phyloP scores from a whole-genome alignment of 2,888 invertebrate genomes.

The Bembecia ichneumoniformis region DNA sequence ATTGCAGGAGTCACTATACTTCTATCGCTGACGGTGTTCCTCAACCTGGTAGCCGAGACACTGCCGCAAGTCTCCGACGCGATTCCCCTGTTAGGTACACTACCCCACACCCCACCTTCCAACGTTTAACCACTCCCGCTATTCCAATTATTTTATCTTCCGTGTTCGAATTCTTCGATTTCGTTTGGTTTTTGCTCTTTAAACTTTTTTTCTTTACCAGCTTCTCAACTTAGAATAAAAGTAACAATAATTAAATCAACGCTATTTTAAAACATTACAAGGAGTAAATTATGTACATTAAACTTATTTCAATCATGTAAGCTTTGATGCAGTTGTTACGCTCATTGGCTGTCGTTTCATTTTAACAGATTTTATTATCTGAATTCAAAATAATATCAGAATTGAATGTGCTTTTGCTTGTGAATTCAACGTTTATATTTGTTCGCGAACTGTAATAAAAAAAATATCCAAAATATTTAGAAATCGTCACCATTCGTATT shows the following conservation, averaged over 20 bases:
- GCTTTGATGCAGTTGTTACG: constrained; percentile 24
- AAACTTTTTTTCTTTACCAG: constrained; percentile 21
- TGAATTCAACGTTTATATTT: neutral
- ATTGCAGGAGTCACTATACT: constrained; percentile 99
- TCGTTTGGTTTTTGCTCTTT: constrained; percentile 4
- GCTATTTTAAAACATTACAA: constrained; percentile 68
- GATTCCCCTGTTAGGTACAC: constrained; percentile 99
- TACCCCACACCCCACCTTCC: constrained; percentile 49
- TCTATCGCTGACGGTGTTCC: constrained; percentile 99
- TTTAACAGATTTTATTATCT: neutral
- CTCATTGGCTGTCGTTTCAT: constrained; percentile 18
- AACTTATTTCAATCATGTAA: constrained; percentile 16
- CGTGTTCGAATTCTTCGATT: neutral
- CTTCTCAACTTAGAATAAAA: constrained; percentile 21
- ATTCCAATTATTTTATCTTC: constrained; percentile 37
- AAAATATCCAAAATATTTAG: neutral
- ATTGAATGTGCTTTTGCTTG: constrained; percentile 16
- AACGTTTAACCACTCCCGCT: constrained; percentile 30
- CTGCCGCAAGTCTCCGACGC: constrained; percentile 99
- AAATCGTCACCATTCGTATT: neutral
- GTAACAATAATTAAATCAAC: constrained; percentile 34
- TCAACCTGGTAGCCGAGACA: constrained; percentile 99
- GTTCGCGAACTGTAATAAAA: neutral
- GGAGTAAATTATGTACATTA: constrained; percentile 60
- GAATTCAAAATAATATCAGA: neutral